A percentile compares a stretch with the other conserved stretches of the same genome.
phyloP scores from a whole-genome alignment of 1,140 invertebrate genomes.

The Dysdera silvatica region DNA sequence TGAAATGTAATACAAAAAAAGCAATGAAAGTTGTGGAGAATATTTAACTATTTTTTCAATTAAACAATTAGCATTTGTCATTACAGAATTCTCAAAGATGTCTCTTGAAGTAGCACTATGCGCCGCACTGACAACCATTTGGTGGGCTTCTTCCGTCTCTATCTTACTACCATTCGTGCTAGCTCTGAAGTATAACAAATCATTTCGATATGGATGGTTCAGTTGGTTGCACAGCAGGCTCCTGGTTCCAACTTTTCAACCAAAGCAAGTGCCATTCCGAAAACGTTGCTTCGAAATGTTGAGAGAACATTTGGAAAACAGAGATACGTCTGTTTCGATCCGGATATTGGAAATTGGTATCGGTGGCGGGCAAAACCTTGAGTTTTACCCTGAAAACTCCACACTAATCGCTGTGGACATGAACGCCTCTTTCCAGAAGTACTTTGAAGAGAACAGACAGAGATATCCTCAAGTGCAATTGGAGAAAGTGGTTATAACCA shows the following conservation, averaged over 20 bases:
- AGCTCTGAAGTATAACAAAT: neutral
- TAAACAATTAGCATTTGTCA: neutral
- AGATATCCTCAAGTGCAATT: constrained; percentile 9
- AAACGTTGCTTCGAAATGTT: constrained; percentile 5
- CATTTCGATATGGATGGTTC: constrained; percentile 1
- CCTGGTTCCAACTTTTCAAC: neutral
- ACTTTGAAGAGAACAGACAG: constrained; percentile 15
- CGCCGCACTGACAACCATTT: neutral
- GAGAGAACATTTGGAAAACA: neutral
- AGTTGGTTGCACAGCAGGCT: neutral
- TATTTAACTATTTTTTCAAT: neutral
- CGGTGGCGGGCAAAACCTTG: constrained; percentile 24
- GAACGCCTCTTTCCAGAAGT: constrained; percentile 9
- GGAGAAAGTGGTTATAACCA: neutral
- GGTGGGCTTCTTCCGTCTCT: neutral
- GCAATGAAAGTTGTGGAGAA: neutral
- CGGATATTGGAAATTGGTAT: constrained; percentile 30
- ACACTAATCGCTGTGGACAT: constrained; percentile 18
- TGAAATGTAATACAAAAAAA: neutral
- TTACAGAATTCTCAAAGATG: neutral
- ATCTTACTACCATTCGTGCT: neutral
- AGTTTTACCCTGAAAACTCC: constrained; percentile 22
- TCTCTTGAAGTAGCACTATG: neutral
- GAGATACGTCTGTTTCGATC: neutral
- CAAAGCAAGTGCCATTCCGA: neutral